phyloP scores from a whole-genome alignment of 2,797 vertebrate genomes.

The Centropyge bicolor region DNA sequence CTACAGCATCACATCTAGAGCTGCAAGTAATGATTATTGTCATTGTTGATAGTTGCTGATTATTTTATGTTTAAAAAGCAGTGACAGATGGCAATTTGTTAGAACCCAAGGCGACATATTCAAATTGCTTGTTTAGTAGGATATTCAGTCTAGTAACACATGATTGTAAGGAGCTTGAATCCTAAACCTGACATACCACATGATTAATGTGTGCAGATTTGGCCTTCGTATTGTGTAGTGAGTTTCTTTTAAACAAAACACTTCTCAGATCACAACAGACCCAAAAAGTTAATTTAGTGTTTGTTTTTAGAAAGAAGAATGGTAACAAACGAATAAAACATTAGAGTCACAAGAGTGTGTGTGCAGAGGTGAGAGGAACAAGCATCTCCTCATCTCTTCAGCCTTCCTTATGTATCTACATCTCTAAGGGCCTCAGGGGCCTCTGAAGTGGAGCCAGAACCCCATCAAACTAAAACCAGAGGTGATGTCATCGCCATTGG shows the following conservation, averaged over 20 bases:
- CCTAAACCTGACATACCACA: too few relatives aligned
- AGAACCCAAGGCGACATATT: background rate
- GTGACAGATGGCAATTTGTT: background rate
- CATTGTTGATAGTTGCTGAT: background rate
- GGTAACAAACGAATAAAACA: background rate
- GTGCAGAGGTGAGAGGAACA: slow-evolving; percentile 49
- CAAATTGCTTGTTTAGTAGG: background rate
- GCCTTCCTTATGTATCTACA: slow-evolving; percentile 47
- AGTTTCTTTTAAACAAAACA: slow-evolving; percentile 3
- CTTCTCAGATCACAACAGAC: background rate
- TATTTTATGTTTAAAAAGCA: background rate
- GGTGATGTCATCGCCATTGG: slow-evolving; percentile 76
- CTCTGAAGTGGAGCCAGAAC: slow-evolving; percentile 73
- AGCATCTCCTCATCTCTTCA: slow-evolving; percentile 40
- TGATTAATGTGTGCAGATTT: background rate
- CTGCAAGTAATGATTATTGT: background rate
- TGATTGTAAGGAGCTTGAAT: too few relatives aligned
- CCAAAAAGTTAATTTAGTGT: background rate
- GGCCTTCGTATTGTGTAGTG: background rate
- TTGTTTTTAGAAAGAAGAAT: slow-evolving; percentile 7
- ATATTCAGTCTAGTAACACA: slow-evolving; percentile 3
- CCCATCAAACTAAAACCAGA: slow-evolving; percentile 74
- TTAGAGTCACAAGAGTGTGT: background rate
- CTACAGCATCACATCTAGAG: background rate
- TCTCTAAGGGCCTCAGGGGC: slow-evolving; percentile 54